Conservation (phyloP, 2,888 invertebrate genomes). For the Steromphala cineraria region DNA sequence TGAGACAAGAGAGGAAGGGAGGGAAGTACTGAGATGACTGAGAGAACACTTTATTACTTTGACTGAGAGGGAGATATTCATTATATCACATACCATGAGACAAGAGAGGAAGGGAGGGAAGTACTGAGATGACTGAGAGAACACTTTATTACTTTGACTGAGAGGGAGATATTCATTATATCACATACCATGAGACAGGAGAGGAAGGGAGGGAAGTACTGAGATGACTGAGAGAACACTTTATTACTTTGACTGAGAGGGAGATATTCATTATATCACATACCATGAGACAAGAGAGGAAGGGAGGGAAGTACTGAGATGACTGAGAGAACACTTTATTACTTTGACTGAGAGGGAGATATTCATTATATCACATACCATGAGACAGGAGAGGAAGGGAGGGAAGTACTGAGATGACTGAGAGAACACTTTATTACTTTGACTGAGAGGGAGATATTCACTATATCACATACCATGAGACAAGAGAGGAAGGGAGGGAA, state of each 20-base stretch:
- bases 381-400: constrained; percentile 2
- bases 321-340: background rate
- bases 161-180: background rate
- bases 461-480: constrained; percentile 37
- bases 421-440: too few relatives aligned
- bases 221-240: constrained; percentile 58
- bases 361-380: constrained; percentile 24
- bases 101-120: background rate
- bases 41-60: too few relatives aligned
- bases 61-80: too few relatives aligned
- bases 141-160: too few relatives aligned
- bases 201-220: constrained; percentile 70
- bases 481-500: background rate
- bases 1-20: background rate
- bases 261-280: background rate
- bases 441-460: constrained; percentile 70
- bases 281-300: constrained; percentile 1
- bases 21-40: background rate
- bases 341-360: background rate
- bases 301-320: background rate
- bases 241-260: background rate
- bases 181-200: constrained; percentile 65
- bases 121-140: background rate
- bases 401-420: background rate
- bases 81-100: background rate